A percentile compares a stretch with the other conserved stretches of the same genome.
These are phyloP conservation scores for Dicyrtomina minuta DNA, from an alignment of 2,888 invertebrate species.

Conservation along the genomic window DNA sequence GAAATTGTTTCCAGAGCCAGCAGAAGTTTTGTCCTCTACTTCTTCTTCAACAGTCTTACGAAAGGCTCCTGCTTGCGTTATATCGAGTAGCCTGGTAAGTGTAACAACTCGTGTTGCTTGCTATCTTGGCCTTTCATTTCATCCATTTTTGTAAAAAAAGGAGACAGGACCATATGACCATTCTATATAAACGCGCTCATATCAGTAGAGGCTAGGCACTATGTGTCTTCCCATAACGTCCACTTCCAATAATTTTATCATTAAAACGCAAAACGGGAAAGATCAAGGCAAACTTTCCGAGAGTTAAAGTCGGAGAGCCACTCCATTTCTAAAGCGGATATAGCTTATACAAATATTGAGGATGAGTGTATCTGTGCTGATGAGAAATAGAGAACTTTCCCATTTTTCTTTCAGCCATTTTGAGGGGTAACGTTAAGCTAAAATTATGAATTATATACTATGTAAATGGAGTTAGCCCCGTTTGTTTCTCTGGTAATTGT, in stretches of 20 bases:
- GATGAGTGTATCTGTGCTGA: neutral
- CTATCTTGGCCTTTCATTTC: constrained; percentile 2
- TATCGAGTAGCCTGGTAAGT: too few species aligned
- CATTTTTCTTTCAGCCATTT: neutral
- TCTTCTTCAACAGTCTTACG: neutral
- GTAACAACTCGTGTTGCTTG: too few species aligned
- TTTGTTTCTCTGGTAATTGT: too few species aligned
- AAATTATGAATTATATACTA: too few species aligned
- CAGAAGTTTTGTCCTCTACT: neutral
- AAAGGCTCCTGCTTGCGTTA: neutral
- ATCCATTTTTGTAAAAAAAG: too few species aligned
- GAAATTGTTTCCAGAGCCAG: neutral
- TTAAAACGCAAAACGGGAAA: neutral
- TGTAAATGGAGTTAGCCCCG: too few species aligned
- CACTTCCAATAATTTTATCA: neutral
- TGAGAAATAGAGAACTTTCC: neutral
- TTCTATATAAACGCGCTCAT: too few species aligned
- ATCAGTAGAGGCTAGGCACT: too few species aligned
- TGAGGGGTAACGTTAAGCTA: too few species aligned
- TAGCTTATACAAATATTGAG: constrained; percentile 7
- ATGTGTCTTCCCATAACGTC: neutral
- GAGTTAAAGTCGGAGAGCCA: too few species aligned
- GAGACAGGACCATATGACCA: too few species aligned
- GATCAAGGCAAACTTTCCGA: constrained; percentile 10
- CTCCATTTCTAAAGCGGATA: constrained; percentile 9